These are phyloP conservation scores for Sorex araneus DNA, from an alignment of 2,113 vertebrate genomes.

Conservation along the genomic window DNA sequence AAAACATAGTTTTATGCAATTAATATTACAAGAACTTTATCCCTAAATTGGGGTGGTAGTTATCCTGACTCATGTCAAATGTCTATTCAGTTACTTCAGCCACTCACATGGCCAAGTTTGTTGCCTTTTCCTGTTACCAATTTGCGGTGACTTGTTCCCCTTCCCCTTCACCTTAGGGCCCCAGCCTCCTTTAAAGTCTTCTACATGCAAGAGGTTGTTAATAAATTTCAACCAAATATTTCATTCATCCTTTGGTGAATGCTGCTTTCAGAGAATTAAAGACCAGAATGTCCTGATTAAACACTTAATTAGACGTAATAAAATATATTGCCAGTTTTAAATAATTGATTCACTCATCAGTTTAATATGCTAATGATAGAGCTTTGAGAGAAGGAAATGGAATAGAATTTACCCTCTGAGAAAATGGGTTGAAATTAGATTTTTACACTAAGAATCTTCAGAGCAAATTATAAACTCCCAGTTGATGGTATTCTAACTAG, in stretches of 20 bases:
- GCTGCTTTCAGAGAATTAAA: constrained; percentile 84
- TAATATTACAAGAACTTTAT: constrained; percentile 80
- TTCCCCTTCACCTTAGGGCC: background rate
- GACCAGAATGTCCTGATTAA: constrained; percentile 86
- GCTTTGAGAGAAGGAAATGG: constrained; percentile 85
- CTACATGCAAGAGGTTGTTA: background rate
- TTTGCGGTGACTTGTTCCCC: background rate
- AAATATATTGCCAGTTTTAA: constrained; percentile 87
- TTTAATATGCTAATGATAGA: constrained; percentile 86
- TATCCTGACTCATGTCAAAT: constrained; percentile 81
- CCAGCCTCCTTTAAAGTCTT: background rate
- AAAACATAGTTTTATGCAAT: constrained; percentile 79
- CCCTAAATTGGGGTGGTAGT: constrained; percentile 73
- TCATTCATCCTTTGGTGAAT: constrained; percentile 82
- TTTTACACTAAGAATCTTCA: constrained; percentile 80
- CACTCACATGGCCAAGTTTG: background rate
- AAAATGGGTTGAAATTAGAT: constrained; percentile 83
- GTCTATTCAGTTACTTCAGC: constrained; percentile 42
- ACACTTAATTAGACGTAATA: constrained; percentile 86
- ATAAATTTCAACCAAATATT: constrained; percentile 80
- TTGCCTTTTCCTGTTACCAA: background rate
- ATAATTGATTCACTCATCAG: constrained; percentile 87
- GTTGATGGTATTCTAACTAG: constrained; percentile 40
- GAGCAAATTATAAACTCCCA: constrained; percentile 69
- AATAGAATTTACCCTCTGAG: constrained; percentile 85